phyloP scores from a whole-genome alignment of 2,113 vertebrate genomes.

The Laticauda colubrina region DNA sequence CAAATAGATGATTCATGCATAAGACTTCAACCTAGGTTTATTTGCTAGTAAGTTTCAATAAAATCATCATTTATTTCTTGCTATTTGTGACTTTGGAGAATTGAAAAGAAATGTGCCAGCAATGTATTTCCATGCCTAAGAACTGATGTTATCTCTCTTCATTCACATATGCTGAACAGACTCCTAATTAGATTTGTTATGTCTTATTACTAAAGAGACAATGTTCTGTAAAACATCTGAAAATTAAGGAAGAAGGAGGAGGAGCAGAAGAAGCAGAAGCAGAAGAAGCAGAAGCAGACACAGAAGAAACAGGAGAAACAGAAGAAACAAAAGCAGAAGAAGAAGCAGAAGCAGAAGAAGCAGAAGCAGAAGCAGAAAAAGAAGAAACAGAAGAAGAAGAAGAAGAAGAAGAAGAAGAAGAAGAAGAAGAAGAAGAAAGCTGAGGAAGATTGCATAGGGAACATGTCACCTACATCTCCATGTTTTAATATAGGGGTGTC shows the following conservation, averaged over 20 bases:
- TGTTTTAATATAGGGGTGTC: not conserved
- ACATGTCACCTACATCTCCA: not conserved
- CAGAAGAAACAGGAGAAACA: no score
- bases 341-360: no score
- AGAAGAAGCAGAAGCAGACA: fast-evolving
- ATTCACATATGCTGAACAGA: not conserved
- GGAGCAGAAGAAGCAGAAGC: no score
- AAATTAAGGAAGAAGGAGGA: not conserved
- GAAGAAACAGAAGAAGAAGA: no score
- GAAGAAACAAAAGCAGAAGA: no score
- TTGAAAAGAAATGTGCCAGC: not conserved
- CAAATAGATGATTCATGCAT: not conserved
- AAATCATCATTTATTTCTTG: not conserved
- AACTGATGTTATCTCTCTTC: not conserved
- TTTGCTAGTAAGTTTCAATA: not conserved
- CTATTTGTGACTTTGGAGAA: not conserved
- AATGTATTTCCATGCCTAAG: not conserved
- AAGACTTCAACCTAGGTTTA: not conserved
- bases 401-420: no score
- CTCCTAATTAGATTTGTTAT: not conserved
- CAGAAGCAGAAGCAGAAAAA: no score
- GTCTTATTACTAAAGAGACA: not conserved
- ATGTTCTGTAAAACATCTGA: not conserved
- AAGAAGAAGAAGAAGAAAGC: not conserved
- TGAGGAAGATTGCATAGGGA: not conserved